These are phyloP conservation scores for Camponotus floridanus DNA, from an alignment of 1,140 invertebrate genomes.

Conservation along the genomic window DNA sequence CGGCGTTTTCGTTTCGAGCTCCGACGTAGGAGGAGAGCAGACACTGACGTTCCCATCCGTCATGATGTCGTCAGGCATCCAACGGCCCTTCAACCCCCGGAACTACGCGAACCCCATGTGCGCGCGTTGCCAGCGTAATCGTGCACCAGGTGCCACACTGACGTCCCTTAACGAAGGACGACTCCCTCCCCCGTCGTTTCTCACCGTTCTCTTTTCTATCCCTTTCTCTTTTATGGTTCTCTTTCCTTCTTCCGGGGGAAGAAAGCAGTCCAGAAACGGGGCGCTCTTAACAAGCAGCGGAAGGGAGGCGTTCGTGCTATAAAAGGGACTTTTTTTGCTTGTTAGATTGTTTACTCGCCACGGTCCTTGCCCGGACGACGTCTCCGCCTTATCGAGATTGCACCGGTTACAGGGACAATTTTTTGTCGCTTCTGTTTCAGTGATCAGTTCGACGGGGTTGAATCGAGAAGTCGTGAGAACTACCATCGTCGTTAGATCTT, in stretches of 20 bases:
- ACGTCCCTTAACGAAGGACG: conserved; percentile 82
- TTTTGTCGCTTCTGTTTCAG: conserved; percentile 43
- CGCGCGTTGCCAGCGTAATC: conserved; percentile 77
- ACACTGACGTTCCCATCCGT: conserved; percentile 76
- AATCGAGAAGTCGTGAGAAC: conserved; percentile 53
- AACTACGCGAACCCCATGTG: conserved; percentile 72
- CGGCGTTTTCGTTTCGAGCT: conserved; percentile 55
- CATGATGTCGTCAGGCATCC: conserved; percentile 74
- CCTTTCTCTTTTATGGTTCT: background rate
- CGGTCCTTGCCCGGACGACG: conserved; percentile 42
- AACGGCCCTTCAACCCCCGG: conserved; percentile 61
- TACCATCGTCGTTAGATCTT: conserved; percentile 21
- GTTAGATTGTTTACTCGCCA: conserved; percentile 81
- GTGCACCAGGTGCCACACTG: conserved; percentile 82
- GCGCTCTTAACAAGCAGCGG: conserved; percentile 78
- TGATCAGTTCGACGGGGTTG: conserved; percentile 43
- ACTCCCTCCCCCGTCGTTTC: conserved; percentile 42
- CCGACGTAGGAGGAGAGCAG: conserved; percentile 34
- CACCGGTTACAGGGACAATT: conserved; percentile 2
- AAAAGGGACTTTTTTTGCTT: conserved; percentile 78
- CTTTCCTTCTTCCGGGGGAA: conserved; percentile 17
- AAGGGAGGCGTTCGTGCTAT: conserved; percentile 65
- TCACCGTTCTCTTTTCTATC: conserved; percentile 6
- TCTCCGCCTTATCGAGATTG: conserved; percentile 55
- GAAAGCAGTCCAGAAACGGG: conserved; percentile 49